These are phyloP conservation scores for Parapristionchus giblindavisi DNA, from an alignment of 2,888 invertebrate species.

Conservation along the genomic window DNA sequence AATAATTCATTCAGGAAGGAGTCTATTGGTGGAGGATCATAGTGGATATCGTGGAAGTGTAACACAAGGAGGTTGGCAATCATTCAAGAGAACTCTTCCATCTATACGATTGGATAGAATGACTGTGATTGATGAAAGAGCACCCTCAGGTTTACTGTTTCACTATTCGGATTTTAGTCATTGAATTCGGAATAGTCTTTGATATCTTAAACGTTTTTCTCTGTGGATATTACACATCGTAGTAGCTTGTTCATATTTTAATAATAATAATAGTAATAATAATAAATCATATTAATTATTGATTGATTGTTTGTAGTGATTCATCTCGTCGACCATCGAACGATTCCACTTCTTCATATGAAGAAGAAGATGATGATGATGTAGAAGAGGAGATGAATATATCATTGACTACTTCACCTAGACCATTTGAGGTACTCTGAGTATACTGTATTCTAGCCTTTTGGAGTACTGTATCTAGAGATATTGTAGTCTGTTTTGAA, in stretches of 20 bases:
- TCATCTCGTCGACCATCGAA: background rate
- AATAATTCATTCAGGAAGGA: background rate
- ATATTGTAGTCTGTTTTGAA: no score
- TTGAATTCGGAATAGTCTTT: no score
- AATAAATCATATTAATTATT: no score
- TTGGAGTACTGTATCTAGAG: no score
- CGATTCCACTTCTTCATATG: background rate
- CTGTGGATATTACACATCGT: no score
- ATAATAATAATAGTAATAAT: no score
- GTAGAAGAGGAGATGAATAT: background rate
- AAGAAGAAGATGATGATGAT: background rate
- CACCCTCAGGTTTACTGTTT: background rate
- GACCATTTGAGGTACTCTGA: constrained; percentile 1
- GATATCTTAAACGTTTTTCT: no score
- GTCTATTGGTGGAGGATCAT: background rate
- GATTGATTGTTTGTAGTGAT: background rate
- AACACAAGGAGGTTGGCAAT: background rate
- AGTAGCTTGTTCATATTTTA: no score
- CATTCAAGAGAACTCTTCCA: constrained; percentile 1
- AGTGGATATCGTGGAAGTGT: background rate
- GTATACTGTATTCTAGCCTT: no score
- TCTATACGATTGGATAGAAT: constrained; percentile 18
- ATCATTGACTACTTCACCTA: background rate
- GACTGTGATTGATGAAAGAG: background rate
- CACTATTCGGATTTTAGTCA: no score